Evolutionary conservation across 2,113 vertebrate species (phyloP).

Genomic region (Melanocharis versteri): DNA sequence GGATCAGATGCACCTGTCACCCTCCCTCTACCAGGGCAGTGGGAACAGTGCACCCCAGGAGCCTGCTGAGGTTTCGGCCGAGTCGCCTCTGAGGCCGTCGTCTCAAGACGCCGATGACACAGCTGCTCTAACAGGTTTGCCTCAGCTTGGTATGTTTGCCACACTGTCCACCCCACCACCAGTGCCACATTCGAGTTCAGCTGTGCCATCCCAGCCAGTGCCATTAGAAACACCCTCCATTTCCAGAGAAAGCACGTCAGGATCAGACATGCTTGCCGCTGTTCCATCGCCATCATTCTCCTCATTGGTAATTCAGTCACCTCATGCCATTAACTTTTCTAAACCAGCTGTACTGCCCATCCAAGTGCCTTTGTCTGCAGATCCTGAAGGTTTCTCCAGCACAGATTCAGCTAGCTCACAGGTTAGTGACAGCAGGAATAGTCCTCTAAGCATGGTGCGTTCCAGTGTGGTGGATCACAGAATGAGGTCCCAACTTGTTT

Average conservation of each 20-base stretch:
- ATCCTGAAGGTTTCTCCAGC: constrained; percentile 26
- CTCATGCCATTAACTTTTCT: constrained; percentile 65
- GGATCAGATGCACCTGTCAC: constrained; percentile 70
- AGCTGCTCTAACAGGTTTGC: constrained; percentile 85
- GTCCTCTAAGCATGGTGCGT: neutral
- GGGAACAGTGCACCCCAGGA: constrained; percentile 76
- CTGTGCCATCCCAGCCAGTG: constrained; percentile 38
- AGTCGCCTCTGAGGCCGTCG: constrained; percentile 59
- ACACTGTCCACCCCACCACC: constrained; percentile 25
- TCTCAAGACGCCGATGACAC: constrained; percentile 62
- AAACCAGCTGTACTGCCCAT: constrained; percentile 13
- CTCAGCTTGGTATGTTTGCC: constrained; percentile 66
- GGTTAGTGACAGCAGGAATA: constrained; percentile 40
- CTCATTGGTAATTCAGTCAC: constrained; percentile 55
- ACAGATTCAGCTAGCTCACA: constrained; percentile 9
- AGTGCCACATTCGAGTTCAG: neutral
- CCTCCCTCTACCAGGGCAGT: constrained; percentile 74
- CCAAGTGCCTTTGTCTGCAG: constrained; percentile 32
- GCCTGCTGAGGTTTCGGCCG: constrained; percentile 72
- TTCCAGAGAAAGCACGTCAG: neutral
- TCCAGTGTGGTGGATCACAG: neutral
- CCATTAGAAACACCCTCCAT: constrained; percentile 57
- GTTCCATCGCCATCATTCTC: constrained; percentile 45
- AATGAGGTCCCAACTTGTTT: neutral
- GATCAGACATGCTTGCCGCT: constrained; percentile 19